Conservation (phyloP, 2,888 invertebrate species). For the Lycocerus yunnanus region DNA sequence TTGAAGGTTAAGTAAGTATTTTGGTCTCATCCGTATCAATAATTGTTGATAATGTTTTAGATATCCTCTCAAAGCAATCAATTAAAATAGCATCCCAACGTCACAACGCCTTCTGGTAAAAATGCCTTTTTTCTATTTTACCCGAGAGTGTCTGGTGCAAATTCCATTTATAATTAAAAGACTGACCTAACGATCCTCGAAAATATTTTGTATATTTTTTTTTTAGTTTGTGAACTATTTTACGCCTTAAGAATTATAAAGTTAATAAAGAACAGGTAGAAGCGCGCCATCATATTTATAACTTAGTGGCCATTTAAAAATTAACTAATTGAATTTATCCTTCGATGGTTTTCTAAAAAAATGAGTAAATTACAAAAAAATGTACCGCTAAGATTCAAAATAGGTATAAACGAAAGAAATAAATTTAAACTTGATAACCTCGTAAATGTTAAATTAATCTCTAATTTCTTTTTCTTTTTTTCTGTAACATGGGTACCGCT, state of each 20-base stretch:
- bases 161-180: background rate
- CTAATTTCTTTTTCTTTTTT: constrained; percentile 1
- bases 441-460: constrained; percentile 14
- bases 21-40: background rate
- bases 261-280: background rate
- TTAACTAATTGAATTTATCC: background rate
- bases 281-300: background rate
- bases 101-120: background rate
- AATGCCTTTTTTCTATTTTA: background rate
- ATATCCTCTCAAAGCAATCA: background rate
- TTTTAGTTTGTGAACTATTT: background rate
- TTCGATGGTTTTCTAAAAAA: background rate
- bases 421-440: constrained; percentile 3
- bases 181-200: background rate
- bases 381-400: background rate
- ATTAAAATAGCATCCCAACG: background rate
- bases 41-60: background rate
- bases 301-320: background rate
- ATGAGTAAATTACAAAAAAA: background rate
- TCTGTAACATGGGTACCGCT: constrained; percentile 1
- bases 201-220: background rate
- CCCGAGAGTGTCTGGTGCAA: background rate
- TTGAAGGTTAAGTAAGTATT: background rate
- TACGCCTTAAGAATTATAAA: background rate
- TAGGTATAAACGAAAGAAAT: background rate